Evolutionary conservation across 1,140 invertebrate species (phyloP), one percentile per base, ranked within the genome.

Genomic region (Leptinotarsa undecemlineata): DNA sequence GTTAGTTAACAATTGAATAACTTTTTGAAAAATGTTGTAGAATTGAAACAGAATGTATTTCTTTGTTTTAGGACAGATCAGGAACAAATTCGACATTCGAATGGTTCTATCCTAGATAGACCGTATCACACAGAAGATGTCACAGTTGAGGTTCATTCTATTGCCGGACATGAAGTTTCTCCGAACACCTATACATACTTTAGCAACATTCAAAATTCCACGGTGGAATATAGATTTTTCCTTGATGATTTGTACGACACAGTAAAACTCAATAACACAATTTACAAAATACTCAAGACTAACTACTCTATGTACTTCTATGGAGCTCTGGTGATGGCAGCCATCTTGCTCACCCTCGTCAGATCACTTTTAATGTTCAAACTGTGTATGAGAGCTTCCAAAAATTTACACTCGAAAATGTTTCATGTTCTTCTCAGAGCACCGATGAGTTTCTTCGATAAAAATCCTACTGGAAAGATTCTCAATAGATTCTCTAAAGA

Each of bases 401-500:
- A 89, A 72, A 91, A 88, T 60, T 86, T 97, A 11, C 96, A 98
- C 83, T 91, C 94, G 80, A 86, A 85, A 1, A 96, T 97, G 94
- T 97, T 85, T 68, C 72, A 79, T 76, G 79, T 74, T 17, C 76
- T 87, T 66, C 73, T 85, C 21, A 81, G 86, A 47, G 87, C 90
- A 2, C 88, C 90, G 11, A 93, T 95, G 90, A 83, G 89, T 72
- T 96, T 96, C 81, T 96, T 95, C 77, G 92, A 95, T 75, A 89
- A 87, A 0, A 96, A 93, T 83, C 91, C 92, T 4, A 91, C 90
- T 73, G 96, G 93, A 78, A 87, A 92, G 68, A 90, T 94, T 61
- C 84, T 94, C n/a, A 95, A 95, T 84, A 85, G 93, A 77, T 95
- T 94, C 85, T 92, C 93, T 0, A 93, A 93, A 84, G 94, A 95